Evolutionary conservation across 2,113 vertebrate genomes (phyloP), one percentile per base, ranked within the genome.

Genomic region (Muscicapa adusta): DNA sequence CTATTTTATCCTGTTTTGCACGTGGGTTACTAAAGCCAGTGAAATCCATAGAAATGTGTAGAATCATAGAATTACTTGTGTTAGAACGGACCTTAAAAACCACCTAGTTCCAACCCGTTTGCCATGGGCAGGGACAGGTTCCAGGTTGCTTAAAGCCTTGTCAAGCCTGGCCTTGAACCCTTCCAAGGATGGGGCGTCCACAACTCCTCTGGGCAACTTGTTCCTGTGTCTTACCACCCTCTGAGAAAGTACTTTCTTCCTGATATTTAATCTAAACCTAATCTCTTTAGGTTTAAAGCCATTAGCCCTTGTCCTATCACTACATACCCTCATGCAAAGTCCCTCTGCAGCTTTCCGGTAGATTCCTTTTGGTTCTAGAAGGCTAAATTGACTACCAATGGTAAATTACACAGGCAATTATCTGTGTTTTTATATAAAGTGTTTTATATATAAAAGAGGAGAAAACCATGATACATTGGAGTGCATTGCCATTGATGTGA

Each of bases 401-500:
- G 22, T 60, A 91, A 75, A 78, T 78, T 63, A 43, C 10, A 48
- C 13, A 23, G 11, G 9, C 14, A 93, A 3, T 82, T 67, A 56
- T 36, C 28, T 36, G 18, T 63, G 43, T 7, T 33, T 78, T 95
- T 63, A 63, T 10, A 36, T 63, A 8, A 72, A 77, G 36, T n/a
- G n/a, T n/a, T n/a, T n/a, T n/a, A n/a, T n/a, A n/a, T n/a, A n/a
- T 40, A 60, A 85, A 93, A 51, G 36, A 85, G 31, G 9, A 47
- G 23, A 91, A 80, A 91, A 82, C 8, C 25, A 51, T 63, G 18
- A 28, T 25, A 12, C 24, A 43, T 5, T 29, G 51, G 8, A 75
- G 25, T 1, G 0, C 18, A 14, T 10, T 2, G 1, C 28, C 2
- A 0, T 25, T 87, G 36, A 36, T 3, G 1, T 1, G 0, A 78